A percentile compares a stretch with the other conserved stretches of the same genome.
Conservation (phyloP, 2,888 invertebrate species). For the Chesias legatella region DNA sequence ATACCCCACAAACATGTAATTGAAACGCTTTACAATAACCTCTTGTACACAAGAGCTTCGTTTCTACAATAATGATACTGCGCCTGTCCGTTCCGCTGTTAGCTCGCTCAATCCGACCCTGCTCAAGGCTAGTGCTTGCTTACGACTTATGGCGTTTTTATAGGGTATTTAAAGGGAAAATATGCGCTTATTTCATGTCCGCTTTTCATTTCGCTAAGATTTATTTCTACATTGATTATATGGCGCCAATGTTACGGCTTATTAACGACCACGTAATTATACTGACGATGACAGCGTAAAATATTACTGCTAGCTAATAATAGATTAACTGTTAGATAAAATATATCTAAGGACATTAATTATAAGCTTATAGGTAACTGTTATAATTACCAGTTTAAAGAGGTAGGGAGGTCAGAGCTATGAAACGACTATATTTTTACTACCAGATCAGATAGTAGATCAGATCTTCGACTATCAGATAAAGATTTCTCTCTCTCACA, state of each 20-base stretch:
- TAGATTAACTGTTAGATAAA: slow-evolving; percentile 41
- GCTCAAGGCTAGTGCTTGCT: slow-evolving; percentile 59
- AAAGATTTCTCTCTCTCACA: too few relatives aligned
- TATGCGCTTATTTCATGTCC: slow-evolving; percentile 70
- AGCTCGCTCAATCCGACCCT: slow-evolving; percentile 1
- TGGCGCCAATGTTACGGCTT: slow-evolving; percentile 64
- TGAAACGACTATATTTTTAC: too few relatives aligned
- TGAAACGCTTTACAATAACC: too few relatives aligned
- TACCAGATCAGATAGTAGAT: too few relatives aligned
- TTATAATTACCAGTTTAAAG: too few relatives aligned
- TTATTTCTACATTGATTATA: slow-evolving; percentile 75
- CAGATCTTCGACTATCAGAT: too few relatives aligned
- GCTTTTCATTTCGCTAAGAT: slow-evolving; percentile 70
- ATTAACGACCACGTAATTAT: slow-evolving; percentile 72
- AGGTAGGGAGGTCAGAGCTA: too few relatives aligned
- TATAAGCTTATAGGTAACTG: too few relatives aligned
- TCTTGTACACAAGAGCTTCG: too few relatives aligned
- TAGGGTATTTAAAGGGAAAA: slow-evolving; percentile 68
- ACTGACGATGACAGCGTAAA: slow-evolving; percentile 60
- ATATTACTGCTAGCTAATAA: slow-evolving; percentile 55
- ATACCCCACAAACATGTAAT: too few relatives aligned
- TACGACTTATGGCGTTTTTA: slow-evolving; percentile 72
- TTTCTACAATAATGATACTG: neutral
- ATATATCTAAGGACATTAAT: slow-evolving; percentile 19
- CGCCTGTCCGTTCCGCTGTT: neutral